A percentile compares a stretch with the other conserved stretches of the same genome.
Conservation (phyloP, 2,113 vertebrate species). For the Thamnophis sirtalis region DNA sequence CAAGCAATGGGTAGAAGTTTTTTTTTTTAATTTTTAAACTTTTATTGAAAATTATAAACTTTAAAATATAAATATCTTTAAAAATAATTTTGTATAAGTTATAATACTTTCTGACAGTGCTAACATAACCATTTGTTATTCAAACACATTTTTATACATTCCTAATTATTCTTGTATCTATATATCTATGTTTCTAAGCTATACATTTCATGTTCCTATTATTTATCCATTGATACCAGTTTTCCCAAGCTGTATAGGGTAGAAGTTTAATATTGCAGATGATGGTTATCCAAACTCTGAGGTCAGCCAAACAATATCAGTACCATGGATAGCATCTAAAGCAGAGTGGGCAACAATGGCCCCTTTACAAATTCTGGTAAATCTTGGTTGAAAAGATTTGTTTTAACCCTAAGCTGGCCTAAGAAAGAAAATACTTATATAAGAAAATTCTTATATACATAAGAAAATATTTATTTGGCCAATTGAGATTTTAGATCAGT, state of each 20-base stretch:
- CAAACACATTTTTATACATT: too few species aligned
- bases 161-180: too few species aligned
- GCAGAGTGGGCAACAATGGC: neutral
- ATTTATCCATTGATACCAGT: too few species aligned
- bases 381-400: neutral
- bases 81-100: too few species aligned
- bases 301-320: slow-evolving; percentile 47
- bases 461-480: neutral
- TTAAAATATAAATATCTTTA: too few species aligned
- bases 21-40: too few species aligned
- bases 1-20: slow-evolving; percentile 26
- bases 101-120: too few species aligned
- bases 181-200: too few species aligned
- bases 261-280: slow-evolving; percentile 37
- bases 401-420: neutral
- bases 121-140: too few species aligned
- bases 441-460: neutral
- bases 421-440: neutral
- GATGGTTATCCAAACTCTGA: slow-evolving; percentile 61
- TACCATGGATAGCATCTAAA: slow-evolving; percentile 57
- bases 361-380: neutral
- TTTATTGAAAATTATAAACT: too few species aligned
- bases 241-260: neutral
- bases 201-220: too few species aligned
- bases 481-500: neutral